Evolutionary conservation across 2,888 invertebrate species (phyloP), one percentile per base, ranked within the genome.

Genomic region (Cactoblastis cactorum): DNA sequence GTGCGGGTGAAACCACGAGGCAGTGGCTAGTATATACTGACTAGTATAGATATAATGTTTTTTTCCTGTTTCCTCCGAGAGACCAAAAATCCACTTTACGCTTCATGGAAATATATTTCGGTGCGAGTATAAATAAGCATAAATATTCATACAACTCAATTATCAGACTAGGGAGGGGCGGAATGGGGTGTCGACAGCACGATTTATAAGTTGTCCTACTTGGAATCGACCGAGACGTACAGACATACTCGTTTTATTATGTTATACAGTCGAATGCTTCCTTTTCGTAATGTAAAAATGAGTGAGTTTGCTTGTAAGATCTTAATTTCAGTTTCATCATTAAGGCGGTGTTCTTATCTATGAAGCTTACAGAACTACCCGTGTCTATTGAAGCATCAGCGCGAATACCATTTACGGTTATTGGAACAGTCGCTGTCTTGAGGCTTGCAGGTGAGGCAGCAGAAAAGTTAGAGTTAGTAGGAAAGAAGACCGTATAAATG

Each of bases 151-250:
- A 62, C 53, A 50, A 57, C 53, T 61, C 55, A 68, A 72, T 70
- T 69, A 71, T 66, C 62, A 51, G 49, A 53, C 50, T 58, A 51
- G 55, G 55, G 56, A 45, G 50, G 45, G 52, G 58, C 58, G 56
- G 56, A 65, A 67, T 59, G 45, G 57, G 50, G 63, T 64, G 71
- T 55, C 49, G 63, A 59, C 59, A 19, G 18, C 49, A 47, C 47
- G 52, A 60, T 53, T 54, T 58, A 59, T 53, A 51, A 46, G 45
- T 35, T 38, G 46, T 46, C 34, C 45, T 50, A 51, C 52, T 33
- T 38, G 22, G 50, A 35, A 53, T 45, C 50, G 41, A 24, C 24
- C 28, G 61, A 57, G n/a, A n/a, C 63, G 63, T 62, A 63, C 59
- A 54, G 57, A 58, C 53, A 54, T 17, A 38, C 32, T 33, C 34